These are phyloP conservation scores for Cydia pomonella DNA, from an alignment of 1,140 invertebrate genomes.

Conservation along the genomic window DNA sequence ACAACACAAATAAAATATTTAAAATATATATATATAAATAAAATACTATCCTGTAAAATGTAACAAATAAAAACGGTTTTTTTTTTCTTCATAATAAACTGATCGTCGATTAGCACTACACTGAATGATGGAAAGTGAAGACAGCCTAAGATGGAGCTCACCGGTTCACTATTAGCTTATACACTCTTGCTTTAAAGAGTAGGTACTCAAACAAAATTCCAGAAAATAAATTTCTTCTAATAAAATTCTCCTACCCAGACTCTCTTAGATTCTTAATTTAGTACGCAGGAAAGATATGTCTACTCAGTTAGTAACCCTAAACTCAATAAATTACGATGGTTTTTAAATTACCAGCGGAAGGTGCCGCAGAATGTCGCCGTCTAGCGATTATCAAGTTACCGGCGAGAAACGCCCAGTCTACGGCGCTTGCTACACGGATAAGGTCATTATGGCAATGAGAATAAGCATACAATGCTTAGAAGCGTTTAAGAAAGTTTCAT, in stretches of 20 bases:
- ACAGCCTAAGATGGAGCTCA: too few species aligned
- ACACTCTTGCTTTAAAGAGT: too few species aligned
- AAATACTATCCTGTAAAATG: too few species aligned
- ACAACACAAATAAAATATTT: background rate
- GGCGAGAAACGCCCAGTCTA: constrained; percentile 6
- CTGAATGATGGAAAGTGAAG: too few species aligned
- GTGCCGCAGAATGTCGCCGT: background rate
- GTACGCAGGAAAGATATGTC: background rate
- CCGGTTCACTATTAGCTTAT: too few species aligned
- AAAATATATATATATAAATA: too few species aligned
- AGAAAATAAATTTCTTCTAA: too few species aligned
- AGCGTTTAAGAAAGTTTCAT: background rate
- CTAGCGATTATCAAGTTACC: constrained; percentile 14
- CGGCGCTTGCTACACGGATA: background rate
- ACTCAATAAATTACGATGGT: constrained; percentile 14
- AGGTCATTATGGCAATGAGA: background rate
- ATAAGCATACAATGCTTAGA: background rate
- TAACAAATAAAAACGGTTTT: too few species aligned
- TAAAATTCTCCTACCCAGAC: too few species aligned
- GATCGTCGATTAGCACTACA: too few species aligned
- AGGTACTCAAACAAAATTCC: too few species aligned
- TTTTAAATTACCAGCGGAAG: constrained; percentile 11
- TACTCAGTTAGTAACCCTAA: constrained; percentile 19
- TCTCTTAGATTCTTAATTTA: background rate
- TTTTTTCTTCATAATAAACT: too few species aligned